phyloP scores from a whole-genome alignment of 2,113 vertebrate genomes.

The Centropristis striata region DNA sequence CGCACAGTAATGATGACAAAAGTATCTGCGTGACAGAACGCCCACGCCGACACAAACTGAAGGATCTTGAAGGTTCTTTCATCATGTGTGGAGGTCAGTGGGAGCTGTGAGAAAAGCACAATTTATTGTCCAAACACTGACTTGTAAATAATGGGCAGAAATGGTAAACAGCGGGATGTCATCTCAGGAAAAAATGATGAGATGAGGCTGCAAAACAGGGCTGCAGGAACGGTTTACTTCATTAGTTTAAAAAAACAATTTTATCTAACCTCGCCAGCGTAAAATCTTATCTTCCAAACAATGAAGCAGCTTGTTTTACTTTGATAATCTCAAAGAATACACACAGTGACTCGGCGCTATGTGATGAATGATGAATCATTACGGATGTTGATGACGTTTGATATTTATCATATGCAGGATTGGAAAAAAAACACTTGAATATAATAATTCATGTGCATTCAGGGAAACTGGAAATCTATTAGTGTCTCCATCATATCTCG shows the following conservation, averaged over 20 bases:
- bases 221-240: conserved; percentile 36
- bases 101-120: conserved; percentile 22
- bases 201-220: conserved; percentile 38
- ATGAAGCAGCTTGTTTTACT: conserved; percentile 27
- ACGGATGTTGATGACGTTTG: not conserved
- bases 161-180: conserved; percentile 60
- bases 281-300: conserved; percentile 26
- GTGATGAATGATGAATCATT: conserved; percentile 36
- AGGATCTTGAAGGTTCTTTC: conserved; percentile 55
- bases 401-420: conserved; percentile 27
- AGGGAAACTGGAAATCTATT: conserved; percentile 18
- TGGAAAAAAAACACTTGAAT: conserved; percentile 18
- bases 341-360: not conserved
- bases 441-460: conserved; percentile 46
- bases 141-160: conserved; percentile 68
- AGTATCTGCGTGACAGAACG: conserved; percentile 50
- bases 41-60: conserved; percentile 39
- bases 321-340: conserved; percentile 41
- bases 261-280: not conserved
- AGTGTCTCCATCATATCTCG: conserved; percentile 43
- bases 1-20: conserved; percentile 69
- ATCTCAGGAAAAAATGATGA: conserved; percentile 40
- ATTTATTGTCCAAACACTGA: conserved; percentile 65
- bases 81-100: conserved; percentile 62
- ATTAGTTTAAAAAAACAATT: conserved; percentile 23